Base-by-base conservation (phyloP, 23 tunicate genomes). In the Diplosoma virens region DNA sequence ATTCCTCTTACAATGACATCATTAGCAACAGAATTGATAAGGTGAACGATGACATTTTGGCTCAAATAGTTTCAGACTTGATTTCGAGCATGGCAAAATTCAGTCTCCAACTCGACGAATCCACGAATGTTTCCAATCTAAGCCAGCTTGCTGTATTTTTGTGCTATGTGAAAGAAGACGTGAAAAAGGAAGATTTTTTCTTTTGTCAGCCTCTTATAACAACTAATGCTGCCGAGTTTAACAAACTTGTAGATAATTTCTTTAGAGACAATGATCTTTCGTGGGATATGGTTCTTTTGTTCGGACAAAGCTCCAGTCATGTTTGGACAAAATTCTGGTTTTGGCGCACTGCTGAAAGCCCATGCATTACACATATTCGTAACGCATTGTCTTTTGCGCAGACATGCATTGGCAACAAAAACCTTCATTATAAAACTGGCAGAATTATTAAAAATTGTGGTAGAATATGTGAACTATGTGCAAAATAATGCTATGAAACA, bases 371-470 rank as follows among this genome's bases (percentile, higher is more conserved):
- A 77, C 82, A 77, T 77, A 26, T 4, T 21, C 28, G 71, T 27
- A 11, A 65, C 71, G 37, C 71, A 65, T 56, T 56, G 63, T 20
- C 22, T 56, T 34, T 24, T 70, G 30, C 66, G 29, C 71, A 21
- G 79, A 26, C 70, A 70, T 35, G 76, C 76, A 17, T 70, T 70
- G 26, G 65, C 80, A 73, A 45, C 84, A 46, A 79, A 79, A 66
- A 79, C 82, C 37, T 79, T 79, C 6, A 67, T 82, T 72, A 67
- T 82, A 73, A 79, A 73, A 79, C 20, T 79, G 81, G 81, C 81
- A 73, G 81, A 79, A 73, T 32, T 36, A 73, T 70, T 70, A 34
- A 37, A 22, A 35, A 70, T 70, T 34, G 58, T 36, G 30, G 26
- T 70, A 7, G 58, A 37, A 70, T 34, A 24, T 70, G 76, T 70